Base-by-base conservation (phyloP, 1,140 invertebrate genomes). In the Dendroctonus valens region DNA sequence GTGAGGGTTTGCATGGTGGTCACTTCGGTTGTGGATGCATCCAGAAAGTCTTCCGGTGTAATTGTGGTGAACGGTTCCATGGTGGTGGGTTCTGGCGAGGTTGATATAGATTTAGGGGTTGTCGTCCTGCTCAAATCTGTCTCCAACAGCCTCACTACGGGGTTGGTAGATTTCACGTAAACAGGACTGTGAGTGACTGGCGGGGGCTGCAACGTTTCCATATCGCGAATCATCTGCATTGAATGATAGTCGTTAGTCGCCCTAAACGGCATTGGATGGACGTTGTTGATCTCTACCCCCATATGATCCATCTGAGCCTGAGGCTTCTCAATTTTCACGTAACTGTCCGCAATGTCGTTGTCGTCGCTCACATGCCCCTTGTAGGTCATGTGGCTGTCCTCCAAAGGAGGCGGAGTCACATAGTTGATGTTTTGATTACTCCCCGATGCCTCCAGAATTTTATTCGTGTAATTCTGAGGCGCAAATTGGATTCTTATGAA, bases 1-100 rank as follows among this genome's bases (percentile, higher is more conserved):
- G 80, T 84, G 59, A 78, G 72, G 65, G 75, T 81, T 80, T 77
- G 41, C 3, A 59, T 81, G 75, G 70, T 80, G 65, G 76, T 82
- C 67, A 68, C 78, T 41, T 69, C 50, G 8, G 50, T 59, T 74
- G 76, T 59, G 75, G 76, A 67, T 70, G 53, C 26, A 26, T 26
- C 26, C 26, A 3, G 26, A 26, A 26, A 26, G 26, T 26, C 26
- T 3, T 26, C 26, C 26, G 26, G 26, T 2, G 59, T 61, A 8
- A 11, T 51, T 40, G 41, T 48, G 15, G 7, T n/a, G 42, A 41
- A 7, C 39, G 39, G 26, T 3, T 11, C 6, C 11, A 52, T 41
- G 7, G 59, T 62, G 50, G 41, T 62, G 9, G 59, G 9, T 4
- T 62, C 49, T 41, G 59, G 7, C 2, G 42, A 5, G n/a, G 40